Evolutionary conservation across 2,113 vertebrate genomes (phyloP).

Genomic region (Cyprinodon tularosa): DNA sequence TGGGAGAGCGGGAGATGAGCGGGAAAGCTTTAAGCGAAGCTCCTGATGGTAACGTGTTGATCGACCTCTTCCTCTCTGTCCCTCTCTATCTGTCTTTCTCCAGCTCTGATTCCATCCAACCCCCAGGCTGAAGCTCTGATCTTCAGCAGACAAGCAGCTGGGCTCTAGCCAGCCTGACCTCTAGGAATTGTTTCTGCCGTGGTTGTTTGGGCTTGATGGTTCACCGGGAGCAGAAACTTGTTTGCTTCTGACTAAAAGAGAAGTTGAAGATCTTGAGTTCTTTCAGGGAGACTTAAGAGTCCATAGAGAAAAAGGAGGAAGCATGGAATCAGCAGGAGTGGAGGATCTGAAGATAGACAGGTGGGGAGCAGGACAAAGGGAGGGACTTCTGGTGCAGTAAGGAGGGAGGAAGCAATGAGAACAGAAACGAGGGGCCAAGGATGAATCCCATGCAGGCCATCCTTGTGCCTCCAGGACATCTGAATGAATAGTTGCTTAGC

Average conservation of each 20-base stretch:
- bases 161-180: too few relatives aligned
- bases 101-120: slow-evolving; percentile 62
- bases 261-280: too few relatives aligned
- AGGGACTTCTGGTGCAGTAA: too few relatives aligned
- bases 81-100: slow-evolving; percentile 27
- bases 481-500: too few relatives aligned
- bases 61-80: slow-evolving; percentile 6
- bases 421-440: too few relatives aligned
- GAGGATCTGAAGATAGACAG: neutral
- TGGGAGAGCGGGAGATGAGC: slow-evolving; percentile 95
- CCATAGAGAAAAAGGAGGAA: too few relatives aligned
- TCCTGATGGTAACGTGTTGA: slow-evolving; percentile 86
- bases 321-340: too few relatives aligned
- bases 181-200: neutral
- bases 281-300: too few relatives aligned
- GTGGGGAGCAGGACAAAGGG: neutral
- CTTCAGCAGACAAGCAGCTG: neutral
- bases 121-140: neutral
- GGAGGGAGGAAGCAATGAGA: too few relatives aligned
- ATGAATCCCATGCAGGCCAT: too few relatives aligned
- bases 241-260: too few relatives aligned
- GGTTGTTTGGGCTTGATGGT: neutral
- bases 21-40: slow-evolving; percentile 94
- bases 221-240: neutral
- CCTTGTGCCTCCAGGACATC: too few relatives aligned